Conservation (phyloP, 2,888 invertebrate species). For the Schizaphis graminum region DNA sequence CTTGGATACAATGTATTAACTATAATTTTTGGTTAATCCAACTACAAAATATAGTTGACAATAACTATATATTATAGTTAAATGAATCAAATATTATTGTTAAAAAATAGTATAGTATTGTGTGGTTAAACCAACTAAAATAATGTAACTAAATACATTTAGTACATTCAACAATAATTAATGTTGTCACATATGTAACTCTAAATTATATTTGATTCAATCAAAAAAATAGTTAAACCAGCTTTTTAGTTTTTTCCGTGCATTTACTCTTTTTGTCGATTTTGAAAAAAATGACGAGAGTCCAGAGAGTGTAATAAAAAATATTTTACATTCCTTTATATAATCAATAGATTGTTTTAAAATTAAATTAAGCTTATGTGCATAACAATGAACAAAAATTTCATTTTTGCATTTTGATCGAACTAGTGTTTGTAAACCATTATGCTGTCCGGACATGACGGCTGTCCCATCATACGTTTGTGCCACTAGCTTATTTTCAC, state of each 20-base stretch:
- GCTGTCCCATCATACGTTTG: constrained; percentile 69
- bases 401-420: constrained; percentile 67
- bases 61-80: no score
- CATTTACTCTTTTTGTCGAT: no score
- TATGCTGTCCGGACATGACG: constrained; percentile 68
- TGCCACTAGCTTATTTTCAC: constrained; percentile 69
- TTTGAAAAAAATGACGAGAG: no score
- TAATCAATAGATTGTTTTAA: constrained; percentile 68
- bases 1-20: no score
- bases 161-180: constrained; percentile 17
- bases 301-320: no score
- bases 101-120: neutral
- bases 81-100: neutral
- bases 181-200: constrained; percentile 11
- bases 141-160: neutral
- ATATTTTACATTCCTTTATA: no score
- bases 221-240: neutral
- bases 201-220: neutral
- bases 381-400: constrained; percentile 68
- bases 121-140: constrained; percentile 21
- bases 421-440: constrained; percentile 69
- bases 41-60: no score
- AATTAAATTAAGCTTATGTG: constrained; percentile 68
- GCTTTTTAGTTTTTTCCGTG: constrained; percentile 8
- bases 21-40: no score